These are phyloP conservation scores for Lasioglossum morio DNA, from an alignment of 2,888 invertebrate genomes.

Conservation along the genomic window DNA sequence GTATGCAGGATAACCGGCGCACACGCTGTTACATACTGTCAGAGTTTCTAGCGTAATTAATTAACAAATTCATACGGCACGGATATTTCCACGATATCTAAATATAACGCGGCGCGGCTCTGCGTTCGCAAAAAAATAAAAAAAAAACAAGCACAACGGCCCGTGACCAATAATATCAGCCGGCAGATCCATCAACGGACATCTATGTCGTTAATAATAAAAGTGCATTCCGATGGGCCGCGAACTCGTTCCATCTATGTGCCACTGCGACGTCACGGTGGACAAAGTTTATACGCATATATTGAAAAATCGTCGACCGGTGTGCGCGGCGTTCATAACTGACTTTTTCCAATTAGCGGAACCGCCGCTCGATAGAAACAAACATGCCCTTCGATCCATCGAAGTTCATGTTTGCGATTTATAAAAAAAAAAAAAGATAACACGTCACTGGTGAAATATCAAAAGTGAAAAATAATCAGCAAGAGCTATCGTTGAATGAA, in stretches of 20 bases:
- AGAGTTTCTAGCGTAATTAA: conserved; percentile 37
- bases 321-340: conserved; percentile 17
- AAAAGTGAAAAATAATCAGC: conserved; percentile 1
- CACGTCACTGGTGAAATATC: background rate
- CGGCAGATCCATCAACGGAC: conserved; percentile 46
- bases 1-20: background rate
- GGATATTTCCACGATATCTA: conserved; percentile 16
- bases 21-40: background rate
- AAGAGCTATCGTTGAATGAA: background rate
- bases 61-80: conserved; percentile 46
- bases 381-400: conserved; percentile 7
- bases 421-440: conserved; percentile 7
- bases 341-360: conserved; percentile 51
- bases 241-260: conserved; percentile 17
- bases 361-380: conserved; percentile 7
- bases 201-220: conserved; percentile 58
- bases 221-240: conserved; percentile 37
- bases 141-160: conserved; percentile 13
- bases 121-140: conserved; percentile 21
- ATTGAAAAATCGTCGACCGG: conserved; percentile 30
- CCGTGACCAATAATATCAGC: conserved; percentile 44
- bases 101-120: conserved; percentile 18
- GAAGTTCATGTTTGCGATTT: conserved; percentile 7
- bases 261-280: conserved; percentile 21
- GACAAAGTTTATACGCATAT: conserved; percentile 18